Evolutionary conservation across 2,797 vertebrate genomes (phyloP).

Genomic region (Mormyrus hasselquistii): DNA sequence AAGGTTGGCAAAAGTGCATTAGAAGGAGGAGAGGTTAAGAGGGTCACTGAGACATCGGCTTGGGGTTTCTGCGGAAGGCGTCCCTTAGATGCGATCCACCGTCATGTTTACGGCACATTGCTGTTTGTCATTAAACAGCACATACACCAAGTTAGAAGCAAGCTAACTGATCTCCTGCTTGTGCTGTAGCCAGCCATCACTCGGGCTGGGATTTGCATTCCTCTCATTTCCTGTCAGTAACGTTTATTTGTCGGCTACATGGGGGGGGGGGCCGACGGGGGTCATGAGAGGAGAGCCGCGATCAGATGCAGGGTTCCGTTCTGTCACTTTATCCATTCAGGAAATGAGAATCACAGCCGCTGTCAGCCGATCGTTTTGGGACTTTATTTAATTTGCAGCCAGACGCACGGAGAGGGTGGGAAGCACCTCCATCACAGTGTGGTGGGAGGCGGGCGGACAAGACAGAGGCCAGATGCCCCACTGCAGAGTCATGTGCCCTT

Average conservation of each 20-base stretch:
- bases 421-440: not conserved
- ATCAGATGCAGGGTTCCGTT: not conserved
- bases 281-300: not conserved
- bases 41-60: not conserved
- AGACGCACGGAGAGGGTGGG: not conserved
- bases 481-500: not conserved
- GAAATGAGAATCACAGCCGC: constrained; percentile 29
- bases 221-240: constrained; percentile 48
- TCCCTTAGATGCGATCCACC: not conserved
- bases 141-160: constrained; percentile 11
- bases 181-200: constrained; percentile 28
- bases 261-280: not conserved
- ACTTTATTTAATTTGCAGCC: constrained; percentile 2
- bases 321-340: constrained; percentile 35
- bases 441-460: too few relatives aligned
- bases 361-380: constrained; percentile 8
- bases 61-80: not conserved
- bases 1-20: not conserved
- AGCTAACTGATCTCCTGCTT: constrained; percentile 14
- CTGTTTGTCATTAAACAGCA: constrained; percentile 8
- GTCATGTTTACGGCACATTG: not conserved
- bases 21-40: constrained; percentile 1
- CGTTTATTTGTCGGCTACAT: constrained; percentile 37
- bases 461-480: not conserved
- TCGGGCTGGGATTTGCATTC: constrained; percentile 40